Conservation (phyloP, 2,797 vertebrate genomes). For the Sebastes vulpes region DNA sequence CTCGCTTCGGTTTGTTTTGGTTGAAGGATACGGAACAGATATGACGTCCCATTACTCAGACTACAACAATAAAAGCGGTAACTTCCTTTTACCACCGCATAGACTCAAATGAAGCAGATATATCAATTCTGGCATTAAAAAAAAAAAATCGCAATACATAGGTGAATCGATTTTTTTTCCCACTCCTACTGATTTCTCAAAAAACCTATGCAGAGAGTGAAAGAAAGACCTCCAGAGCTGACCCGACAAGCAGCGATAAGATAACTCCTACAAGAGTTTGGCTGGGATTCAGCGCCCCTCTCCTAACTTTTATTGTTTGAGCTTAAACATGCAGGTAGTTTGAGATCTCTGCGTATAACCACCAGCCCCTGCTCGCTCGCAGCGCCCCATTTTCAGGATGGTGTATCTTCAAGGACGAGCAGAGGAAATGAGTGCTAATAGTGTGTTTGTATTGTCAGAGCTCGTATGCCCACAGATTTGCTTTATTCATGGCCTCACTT, state of each 20-base stretch:
- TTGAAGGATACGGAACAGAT: no score
- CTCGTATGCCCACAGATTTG: constrained; percentile 71
- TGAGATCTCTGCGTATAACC: constrained; percentile 39
- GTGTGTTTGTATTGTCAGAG: constrained; percentile 70
- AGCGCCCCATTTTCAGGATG: constrained; percentile 25
- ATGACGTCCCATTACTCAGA: no score
- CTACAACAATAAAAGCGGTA: no score
- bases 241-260: constrained; percentile 53
- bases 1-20: no score
- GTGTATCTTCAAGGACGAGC: constrained; percentile 65
- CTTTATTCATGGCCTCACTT: constrained; percentile 81
- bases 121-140: no score
- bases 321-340: constrained; percentile 42
- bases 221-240: constrained; percentile 34
- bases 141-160: no score
- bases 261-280: constrained; percentile 48
- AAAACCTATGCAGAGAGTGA: not conserved
- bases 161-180: no score
- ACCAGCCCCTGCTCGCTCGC: constrained; percentile 32
- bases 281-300: constrained; percentile 39
- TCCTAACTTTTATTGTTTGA: constrained; percentile 31
- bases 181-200: not conserved
- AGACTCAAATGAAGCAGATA: no score
- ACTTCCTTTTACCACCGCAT: no score
- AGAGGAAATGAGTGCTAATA: constrained; percentile 65